Base-by-base conservation (phyloP, 2,888 invertebrate species). In the Drosophila neutralis region DNA sequence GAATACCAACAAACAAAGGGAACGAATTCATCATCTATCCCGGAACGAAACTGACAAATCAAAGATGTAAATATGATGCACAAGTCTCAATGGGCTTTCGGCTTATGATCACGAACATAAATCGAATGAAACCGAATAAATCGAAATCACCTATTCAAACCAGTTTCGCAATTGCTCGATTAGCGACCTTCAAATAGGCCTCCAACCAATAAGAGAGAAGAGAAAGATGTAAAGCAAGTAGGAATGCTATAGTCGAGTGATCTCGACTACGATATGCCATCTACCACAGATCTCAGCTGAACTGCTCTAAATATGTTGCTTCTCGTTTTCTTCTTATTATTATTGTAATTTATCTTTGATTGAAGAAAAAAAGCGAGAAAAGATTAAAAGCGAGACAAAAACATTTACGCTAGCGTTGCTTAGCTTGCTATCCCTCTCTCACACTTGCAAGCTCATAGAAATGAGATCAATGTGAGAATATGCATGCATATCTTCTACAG, bases 141-240 rank as follows among this genome's bases (percentile, higher is more conserved):
- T 49, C 62, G 42, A 64, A 82, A 80, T 85, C 71, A 69, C 73
- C 85, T 82, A 73, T 79, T 82, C 80, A 52, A 57, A 75, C 67
- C 53, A 48, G 63, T 64, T 73, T 69, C 48, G 67, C 49, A 42
- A 68, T 63, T 78, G 62, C 58, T 51, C 35, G 45, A 21, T 5
- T 15, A 53, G 27, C 59, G 73, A 48, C 69, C 73, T 81, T 78
- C 70, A 59, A 62, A 75, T 58, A 48, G 21, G 33, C 33, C 58
- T 40, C 38, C 15, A 38, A 35, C 36, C 18, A 57, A 31, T 13
- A 21, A 4, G 7, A 31, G 2, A n/a, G n/a, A 21, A 15, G 21
- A 18, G 1, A 7, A 21, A 15, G 15, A 33, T 15, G 4, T 8
- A 7, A 24, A 1, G 15, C 42, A 8, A 24, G 8, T 15, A 8